phyloP scores from a whole-genome alignment of 2,797 vertebrate species.

The Petrocephalus sullivani region DNA sequence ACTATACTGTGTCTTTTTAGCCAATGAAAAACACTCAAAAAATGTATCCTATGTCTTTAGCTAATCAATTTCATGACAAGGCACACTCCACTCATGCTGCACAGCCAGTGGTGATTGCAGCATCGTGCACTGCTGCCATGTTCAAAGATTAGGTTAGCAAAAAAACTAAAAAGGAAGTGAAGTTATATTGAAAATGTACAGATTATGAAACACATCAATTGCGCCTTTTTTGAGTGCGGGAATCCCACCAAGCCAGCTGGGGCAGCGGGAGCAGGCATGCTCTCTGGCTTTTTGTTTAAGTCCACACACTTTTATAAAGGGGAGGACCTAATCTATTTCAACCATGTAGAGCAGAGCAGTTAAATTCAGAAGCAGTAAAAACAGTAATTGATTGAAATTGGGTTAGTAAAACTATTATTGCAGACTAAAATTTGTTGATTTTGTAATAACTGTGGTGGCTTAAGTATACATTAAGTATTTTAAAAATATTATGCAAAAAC shows the following conservation, averaged over 20 bases:
- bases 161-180: not conserved
- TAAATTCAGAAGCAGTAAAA: too few species aligned
- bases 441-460: too few species aligned
- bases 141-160: not conserved
- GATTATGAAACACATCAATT: not conserved
- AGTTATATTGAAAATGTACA: not conserved
- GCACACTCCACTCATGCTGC: not conserved
- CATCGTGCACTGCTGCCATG: not conserved
- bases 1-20: not conserved
- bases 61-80: not conserved
- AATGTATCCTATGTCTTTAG: not conserved
- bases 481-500: not conserved
- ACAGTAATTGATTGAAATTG: too few species aligned
- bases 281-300: too few species aligned
- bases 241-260: not conserved
- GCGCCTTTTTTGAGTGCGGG: not conserved
- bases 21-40: not conserved
- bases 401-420: too few species aligned
- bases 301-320: too few species aligned
- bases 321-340: too few species aligned
- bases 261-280: not conserved
- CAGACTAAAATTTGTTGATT: too few species aligned
- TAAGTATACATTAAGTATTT: not conserved
- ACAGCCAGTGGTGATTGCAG: not conserved
- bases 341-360: too few species aligned